Percentiles rank a stretch among this genome's conserved stretches.
phyloP scores from a whole-genome alignment of 2,888 invertebrate genomes.

The Nephrotoma guestfalica region DNA sequence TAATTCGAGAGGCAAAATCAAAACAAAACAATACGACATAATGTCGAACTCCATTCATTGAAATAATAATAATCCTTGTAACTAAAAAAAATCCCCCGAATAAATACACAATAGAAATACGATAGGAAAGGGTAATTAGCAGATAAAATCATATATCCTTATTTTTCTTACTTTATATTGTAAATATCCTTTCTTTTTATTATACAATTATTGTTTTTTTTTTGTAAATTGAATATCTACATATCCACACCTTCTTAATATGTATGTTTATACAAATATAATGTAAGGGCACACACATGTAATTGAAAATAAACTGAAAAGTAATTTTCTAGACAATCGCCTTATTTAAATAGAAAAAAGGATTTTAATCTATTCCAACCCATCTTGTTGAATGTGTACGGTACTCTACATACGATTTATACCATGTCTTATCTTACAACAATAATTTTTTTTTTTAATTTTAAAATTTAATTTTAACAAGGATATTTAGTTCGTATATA shows the following conservation, averaged over 20 bases:
- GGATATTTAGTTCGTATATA: neutral
- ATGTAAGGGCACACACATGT: neutral
- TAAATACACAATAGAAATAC: neutral
- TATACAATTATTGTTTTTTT: neutral
- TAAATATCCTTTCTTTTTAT: conserved; percentile 1
- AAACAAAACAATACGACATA: neutral
- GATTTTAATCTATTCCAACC: neutral
- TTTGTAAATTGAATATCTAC: neutral
- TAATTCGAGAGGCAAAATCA: neutral
- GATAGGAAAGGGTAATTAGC: neutral
- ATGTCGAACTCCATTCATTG: neutral
- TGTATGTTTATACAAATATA: neutral
- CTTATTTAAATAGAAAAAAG: conserved; percentile 1
- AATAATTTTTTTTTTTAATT: neutral
- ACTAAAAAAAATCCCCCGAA: neutral
- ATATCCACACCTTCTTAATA: neutral
- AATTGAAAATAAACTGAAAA: conserved; percentile 1
- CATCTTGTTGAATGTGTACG: neutral
- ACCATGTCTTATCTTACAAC: neutral
- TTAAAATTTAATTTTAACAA: neutral
- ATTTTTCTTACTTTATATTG: neutral
- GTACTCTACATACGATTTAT: neutral
- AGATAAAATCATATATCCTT: conserved; percentile 3
- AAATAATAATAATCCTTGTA: neutral
- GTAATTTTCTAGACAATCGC: conserved; percentile 4